These are phyloP conservation scores for Illadopsis cleaveri DNA, from an alignment of 2,113 vertebrate species.

Conservation along the genomic window DNA sequence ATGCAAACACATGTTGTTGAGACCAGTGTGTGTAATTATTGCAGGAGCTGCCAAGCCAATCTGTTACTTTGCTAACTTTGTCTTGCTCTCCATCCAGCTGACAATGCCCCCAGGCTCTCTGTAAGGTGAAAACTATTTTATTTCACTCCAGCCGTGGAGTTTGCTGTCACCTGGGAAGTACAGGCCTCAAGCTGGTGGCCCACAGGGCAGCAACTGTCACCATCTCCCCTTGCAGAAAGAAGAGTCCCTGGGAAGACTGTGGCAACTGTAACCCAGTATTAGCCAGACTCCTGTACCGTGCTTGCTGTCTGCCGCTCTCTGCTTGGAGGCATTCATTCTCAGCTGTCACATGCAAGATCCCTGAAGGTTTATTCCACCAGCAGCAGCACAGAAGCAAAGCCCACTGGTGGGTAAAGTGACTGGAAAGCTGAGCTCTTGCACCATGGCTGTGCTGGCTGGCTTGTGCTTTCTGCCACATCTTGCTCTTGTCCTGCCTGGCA, in stretches of 20 bases:
- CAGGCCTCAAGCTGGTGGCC: background rate
- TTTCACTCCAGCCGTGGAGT: background rate
- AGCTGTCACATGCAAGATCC: rapidly evolving
- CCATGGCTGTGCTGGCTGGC: rapidly evolving
- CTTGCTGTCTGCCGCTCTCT: background rate
- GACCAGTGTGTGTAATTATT: background rate
- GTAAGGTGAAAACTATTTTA: background rate
- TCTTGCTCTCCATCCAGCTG: background rate
- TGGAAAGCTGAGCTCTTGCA: background rate
- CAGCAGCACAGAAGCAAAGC: background rate
- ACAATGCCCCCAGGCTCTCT: background rate
- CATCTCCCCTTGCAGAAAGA: background rate
- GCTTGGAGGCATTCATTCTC: background rate
- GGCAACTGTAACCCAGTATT: rapidly evolving
- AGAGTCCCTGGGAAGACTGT: background rate
- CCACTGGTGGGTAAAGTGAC: background rate
- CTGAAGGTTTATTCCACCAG: background rate
- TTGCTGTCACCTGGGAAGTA: background rate
- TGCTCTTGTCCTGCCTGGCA: rapidly evolving
- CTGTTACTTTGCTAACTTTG: background rate
- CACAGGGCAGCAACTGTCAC: background rate
- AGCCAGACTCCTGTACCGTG: background rate
- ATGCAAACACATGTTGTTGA: background rate
- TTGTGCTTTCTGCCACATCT: background rate
- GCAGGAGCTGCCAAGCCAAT: background rate